Evolutionary conservation across 2,113 vertebrate genomes (phyloP).

Genomic region (Microtus montanus): DNA sequence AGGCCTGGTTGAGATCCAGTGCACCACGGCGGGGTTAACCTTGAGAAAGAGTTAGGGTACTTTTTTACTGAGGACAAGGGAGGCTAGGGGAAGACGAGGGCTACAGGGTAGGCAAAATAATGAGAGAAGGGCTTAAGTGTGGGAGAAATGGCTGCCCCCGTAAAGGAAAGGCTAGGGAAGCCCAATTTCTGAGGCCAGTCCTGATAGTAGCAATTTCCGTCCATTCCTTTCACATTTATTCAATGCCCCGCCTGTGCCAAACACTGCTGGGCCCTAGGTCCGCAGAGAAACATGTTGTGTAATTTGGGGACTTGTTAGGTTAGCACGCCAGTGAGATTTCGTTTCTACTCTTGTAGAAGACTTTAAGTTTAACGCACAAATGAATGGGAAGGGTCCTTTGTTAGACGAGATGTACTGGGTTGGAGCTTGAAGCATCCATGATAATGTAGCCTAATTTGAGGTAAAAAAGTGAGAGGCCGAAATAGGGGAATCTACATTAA

Average conservation of each 20-base stretch:
- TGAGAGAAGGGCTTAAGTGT: not conserved
- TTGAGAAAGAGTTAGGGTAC: conserved; percentile 31
- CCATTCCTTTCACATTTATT: conserved; percentile 40
- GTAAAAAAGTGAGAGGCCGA: not conserved
- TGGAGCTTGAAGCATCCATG: conserved; percentile 37
- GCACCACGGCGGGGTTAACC: conserved; percentile 33
- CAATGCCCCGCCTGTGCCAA: not conserved
- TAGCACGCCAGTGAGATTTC: conserved; percentile 31
- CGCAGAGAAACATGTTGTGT: not conserved
- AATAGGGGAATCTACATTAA: not conserved
- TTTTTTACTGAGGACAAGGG: conserved; percentile 14
- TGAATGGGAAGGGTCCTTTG: conserved; percentile 29
- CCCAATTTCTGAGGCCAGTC: not conserved
- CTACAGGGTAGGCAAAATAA: not conserved
- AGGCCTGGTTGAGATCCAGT: not conserved
- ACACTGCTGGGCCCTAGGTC: not conserved
- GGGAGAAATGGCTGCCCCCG: not conserved
- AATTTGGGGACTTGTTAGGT: conserved; percentile 6
- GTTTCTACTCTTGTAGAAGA: conserved; percentile 28
- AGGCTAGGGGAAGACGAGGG: not conserved
- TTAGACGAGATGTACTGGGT: conserved; percentile 21
- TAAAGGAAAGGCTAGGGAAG: not conserved
- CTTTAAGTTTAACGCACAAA: conserved; percentile 12
- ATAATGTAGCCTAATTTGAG: conserved; percentile 27
- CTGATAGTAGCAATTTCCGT: conserved; percentile 12